Evolutionary conservation across 2,888 invertebrate species (phyloP).

Genomic region (Caenorhabditis angaria): DNA sequence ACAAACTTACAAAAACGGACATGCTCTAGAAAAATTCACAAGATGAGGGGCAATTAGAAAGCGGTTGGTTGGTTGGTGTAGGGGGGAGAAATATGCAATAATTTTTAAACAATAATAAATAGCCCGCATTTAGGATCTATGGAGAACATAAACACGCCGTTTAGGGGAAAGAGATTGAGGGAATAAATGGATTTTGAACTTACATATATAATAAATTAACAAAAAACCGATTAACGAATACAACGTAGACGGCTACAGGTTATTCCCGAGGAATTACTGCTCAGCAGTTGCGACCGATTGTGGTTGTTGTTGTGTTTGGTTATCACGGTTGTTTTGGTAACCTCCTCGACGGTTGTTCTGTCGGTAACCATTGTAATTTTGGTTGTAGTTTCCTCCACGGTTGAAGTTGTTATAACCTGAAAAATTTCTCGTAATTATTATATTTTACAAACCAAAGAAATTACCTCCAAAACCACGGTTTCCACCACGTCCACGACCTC

Average conservation of each 20-base stretch:
- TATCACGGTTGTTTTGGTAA: constrained; percentile 16
- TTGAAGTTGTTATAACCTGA: constrained; percentile 44
- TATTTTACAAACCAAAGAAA: background rate
- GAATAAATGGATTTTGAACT: constrained; percentile 21
- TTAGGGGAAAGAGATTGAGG: constrained; percentile 15
- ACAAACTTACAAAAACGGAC: constrained; percentile 44
- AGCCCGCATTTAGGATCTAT: constrained; percentile 42
- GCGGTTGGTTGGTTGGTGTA: constrained; percentile 1
- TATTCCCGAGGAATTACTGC: constrained; percentile 7
- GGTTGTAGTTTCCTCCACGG: constrained; percentile 34
- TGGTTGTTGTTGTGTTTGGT: constrained; percentile 22
- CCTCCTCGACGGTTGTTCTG: constrained; percentile 37
- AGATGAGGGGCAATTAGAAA: constrained; percentile 21
- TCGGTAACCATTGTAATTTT: constrained; percentile 34
- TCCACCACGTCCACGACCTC: constrained; percentile 50
- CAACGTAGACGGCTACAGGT: constrained; percentile 4
- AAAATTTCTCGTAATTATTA: constrained; percentile 11
- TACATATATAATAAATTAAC: constrained; percentile 44
- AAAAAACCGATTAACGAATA: constrained; percentile 20
- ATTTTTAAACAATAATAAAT: constrained; percentile 38
- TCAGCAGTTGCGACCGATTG: constrained; percentile 19
- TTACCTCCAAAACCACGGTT: constrained; percentile 48
- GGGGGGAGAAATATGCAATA: constrained; percentile 28
- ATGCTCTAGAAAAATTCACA: constrained; percentile 49
- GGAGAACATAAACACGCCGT: constrained; percentile 30